Evolutionary conservation across 2,113 vertebrate genomes (phyloP).

Genomic region (Elephas maximus): DNA sequence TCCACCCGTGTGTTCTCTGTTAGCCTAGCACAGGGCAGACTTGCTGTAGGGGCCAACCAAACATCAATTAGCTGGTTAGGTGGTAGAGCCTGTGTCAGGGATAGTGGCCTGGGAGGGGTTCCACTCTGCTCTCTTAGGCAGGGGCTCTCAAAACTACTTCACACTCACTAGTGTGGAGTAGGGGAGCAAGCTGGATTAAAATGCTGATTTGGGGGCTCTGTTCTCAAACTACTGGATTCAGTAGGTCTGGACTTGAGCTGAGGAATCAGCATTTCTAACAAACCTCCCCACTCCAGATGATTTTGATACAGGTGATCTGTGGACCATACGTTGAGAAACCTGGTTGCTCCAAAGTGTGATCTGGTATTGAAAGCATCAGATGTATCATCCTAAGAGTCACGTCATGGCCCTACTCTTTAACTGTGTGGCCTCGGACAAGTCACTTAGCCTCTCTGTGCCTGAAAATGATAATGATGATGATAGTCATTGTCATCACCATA

Average conservation of each 20-base stretch:
- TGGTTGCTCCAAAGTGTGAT: not conserved
- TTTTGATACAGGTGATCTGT: not conserved
- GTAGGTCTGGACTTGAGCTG: not conserved
- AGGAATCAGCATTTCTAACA: not conserved
- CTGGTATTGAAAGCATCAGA: not conserved
- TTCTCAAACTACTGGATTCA: not conserved
- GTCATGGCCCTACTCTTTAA: not conserved
- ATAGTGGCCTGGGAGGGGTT: not conserved
- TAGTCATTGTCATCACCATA: not conserved
- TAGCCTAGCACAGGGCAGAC: accelerated
- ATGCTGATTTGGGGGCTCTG: not conserved
- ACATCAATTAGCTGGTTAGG: not conserved
- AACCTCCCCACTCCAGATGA: not conserved
- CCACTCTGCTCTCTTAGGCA: not conserved
- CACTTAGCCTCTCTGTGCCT: slow-evolving; percentile 18
- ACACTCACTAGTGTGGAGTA: not conserved
- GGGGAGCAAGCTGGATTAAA: not conserved
- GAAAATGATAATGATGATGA: not conserved
- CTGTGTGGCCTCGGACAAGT: not conserved
- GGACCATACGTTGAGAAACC: not conserved
- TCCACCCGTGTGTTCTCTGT: not conserved
- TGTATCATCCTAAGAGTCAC: not conserved
- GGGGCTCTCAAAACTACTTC: not conserved
- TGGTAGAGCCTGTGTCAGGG: not conserved
- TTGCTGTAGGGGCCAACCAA: not conserved